Evolutionary conservation across 2,888 invertebrate species (phyloP).

Genomic region (Euplagia quadripunctaria): DNA sequence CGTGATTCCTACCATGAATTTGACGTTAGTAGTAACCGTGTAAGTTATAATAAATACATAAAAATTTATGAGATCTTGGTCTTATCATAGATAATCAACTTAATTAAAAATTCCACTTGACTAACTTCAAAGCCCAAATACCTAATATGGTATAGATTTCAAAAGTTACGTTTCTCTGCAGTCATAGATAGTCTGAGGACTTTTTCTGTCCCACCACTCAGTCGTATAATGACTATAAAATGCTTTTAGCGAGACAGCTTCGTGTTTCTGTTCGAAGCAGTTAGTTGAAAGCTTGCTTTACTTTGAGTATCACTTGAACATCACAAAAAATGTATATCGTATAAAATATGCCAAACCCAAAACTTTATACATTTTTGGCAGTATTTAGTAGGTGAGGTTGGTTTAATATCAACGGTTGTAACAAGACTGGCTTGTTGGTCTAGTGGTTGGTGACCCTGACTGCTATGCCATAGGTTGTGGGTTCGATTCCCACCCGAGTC

Average conservation of each 20-base stretch:
- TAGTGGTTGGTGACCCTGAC: too few relatives aligned
- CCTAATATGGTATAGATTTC: background rate
- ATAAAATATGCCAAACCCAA: background rate
- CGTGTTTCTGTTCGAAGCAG: background rate
- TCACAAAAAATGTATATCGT: background rate
- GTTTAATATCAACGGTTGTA: too few relatives aligned
- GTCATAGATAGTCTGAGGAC: background rate
- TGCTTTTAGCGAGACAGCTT: background rate
- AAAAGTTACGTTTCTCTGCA: background rate
- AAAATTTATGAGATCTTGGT: background rate
- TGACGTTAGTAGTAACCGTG: background rate
- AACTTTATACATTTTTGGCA: background rate
- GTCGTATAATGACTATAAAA: background rate
- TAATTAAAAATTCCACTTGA: background rate
- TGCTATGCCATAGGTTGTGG: too few relatives aligned
- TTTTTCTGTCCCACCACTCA: background rate
- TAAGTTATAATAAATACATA: background rate
- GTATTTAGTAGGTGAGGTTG: too few relatives aligned
- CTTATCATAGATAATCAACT: background rate
- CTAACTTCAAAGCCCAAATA: too few relatives aligned
- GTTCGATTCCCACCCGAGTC: too few relatives aligned
- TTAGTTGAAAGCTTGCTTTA: background rate
- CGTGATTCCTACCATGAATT: slow-evolving; percentile 26
- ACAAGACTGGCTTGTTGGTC: too few relatives aligned
- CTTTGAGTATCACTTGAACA: background rate